These are phyloP conservation scores for Nipponia nippon DNA, from an alignment of 2,113 vertebrate genomes.

Conservation along the genomic window DNA sequence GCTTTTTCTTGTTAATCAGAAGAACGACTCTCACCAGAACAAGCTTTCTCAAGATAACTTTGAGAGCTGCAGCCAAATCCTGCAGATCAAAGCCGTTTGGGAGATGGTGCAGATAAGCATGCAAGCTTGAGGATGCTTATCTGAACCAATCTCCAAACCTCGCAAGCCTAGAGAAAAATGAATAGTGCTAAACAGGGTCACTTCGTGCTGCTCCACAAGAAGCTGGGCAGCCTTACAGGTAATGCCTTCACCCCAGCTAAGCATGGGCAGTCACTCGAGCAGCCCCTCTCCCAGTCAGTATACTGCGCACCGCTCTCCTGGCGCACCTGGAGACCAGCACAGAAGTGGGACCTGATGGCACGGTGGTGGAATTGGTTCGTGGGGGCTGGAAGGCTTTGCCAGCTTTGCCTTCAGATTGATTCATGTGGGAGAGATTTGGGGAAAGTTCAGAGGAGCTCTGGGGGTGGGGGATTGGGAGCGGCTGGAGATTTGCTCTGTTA, in stretches of 20 bases:
- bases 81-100: conserved; percentile 39
- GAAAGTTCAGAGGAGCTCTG: conserved; percentile 21
- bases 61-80: conserved; percentile 49
- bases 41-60: conserved; percentile 59
- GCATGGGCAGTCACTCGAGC: accelerated
- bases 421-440: conserved; percentile 43
- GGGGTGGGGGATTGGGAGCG: not conserved
- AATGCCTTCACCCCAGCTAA: not conserved
- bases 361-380: not conserved
- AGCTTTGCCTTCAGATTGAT: conserved; percentile 31
- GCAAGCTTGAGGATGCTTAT: conserved; percentile 62
- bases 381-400: conserved; percentile 17
- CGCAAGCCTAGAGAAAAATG: conserved; percentile 39
- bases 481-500: not conserved
- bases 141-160: conserved; percentile 49
- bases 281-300: not conserved
- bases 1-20: conserved; percentile 50
- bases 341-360: accelerated
- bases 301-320: not conserved
- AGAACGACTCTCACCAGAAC: conserved; percentile 35
- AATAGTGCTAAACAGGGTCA: not conserved
- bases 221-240: not conserved
- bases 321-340: not conserved
- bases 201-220: not conserved
- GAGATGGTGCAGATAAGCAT: conserved; percentile 54